phyloP scores from a whole-genome alignment of 1,140 invertebrate genomes.

The Cataglyphis hispanica region DNA sequence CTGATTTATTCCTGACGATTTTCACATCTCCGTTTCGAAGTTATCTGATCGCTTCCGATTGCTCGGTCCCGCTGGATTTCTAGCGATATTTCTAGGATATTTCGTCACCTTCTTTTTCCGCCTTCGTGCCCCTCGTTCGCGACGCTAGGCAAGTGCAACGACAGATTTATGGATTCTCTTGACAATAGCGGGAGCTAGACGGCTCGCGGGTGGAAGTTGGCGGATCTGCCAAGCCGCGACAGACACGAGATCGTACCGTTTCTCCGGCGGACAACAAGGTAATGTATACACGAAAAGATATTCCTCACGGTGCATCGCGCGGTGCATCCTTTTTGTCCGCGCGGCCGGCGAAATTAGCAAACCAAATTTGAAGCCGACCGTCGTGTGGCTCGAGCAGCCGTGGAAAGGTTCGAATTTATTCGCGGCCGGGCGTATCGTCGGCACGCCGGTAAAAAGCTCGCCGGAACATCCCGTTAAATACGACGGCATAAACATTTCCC shows the following conservation, averaged over 20 bases:
- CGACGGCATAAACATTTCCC: constrained; percentile 27
- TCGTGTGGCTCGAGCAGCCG: constrained; percentile 23
- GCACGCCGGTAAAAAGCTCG: constrained; percentile 23
- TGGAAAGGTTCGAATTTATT: constrained; percentile 53
- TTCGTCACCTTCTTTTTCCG: constrained; percentile 50
- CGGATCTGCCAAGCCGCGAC: constrained; percentile 75
- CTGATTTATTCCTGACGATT: constrained; percentile 24
- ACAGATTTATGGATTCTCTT: constrained; percentile 79
- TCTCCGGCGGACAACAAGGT: not conserved
- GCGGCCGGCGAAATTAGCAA: constrained; percentile 68
- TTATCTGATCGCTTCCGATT: constrained; percentile 54
- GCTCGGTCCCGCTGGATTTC: constrained; percentile 32
- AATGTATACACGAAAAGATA: not conserved
- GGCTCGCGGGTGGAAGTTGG: constrained; percentile 75
- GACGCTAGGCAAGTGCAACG: constrained; percentile 57
- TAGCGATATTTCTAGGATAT: constrained; percentile 29
- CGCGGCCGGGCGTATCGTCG: constrained; percentile 8
- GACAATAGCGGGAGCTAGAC: constrained; percentile 73
- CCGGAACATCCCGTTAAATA: constrained; percentile 45
- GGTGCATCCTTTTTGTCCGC: constrained; percentile 28
- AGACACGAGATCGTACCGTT: constrained; percentile 32
- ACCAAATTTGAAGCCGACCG: constrained; percentile 64
- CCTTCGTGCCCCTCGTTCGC: constrained; percentile 33
- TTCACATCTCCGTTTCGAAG: constrained; percentile 24
- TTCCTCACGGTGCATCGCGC: constrained; percentile 6